Evolutionary conservation across 2,797 vertebrate genomes (phyloP), one percentile per base, ranked within the genome.

Genomic region (Leptatherina wallacei): DNA sequence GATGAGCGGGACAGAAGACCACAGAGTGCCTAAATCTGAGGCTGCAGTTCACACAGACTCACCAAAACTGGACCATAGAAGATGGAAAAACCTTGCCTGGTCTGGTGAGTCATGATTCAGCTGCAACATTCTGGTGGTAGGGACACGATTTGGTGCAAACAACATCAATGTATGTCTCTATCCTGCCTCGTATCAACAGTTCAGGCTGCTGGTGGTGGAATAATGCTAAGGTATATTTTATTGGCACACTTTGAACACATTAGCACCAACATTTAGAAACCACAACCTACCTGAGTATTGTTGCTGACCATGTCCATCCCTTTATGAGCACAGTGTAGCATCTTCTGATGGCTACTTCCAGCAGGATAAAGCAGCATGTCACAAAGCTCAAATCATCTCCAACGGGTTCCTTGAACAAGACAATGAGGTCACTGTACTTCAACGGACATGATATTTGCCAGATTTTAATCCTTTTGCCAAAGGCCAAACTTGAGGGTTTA

Each of bases 321-420:
- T 40, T 40, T 5, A 3, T 4, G 38, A 14, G 3, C 13, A 14
- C 44, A 9, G 18, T 9, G 8, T 47, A n/a, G 18, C 55, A 73
- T 80, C 77, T 74, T 82, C 81, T 81, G 64, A 85, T 89, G 71
- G 78, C 69, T 81, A 71, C 82, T 83, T 83, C 73, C 70, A 90
- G 73, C 69, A 85, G 77, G 73, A 86, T 78, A 78, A 72, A 2
- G n/a, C 60, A 0, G 40, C 40, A 14, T 12, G 11, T 42, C 14
- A 42, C 14, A 42, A 42, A 42, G 14, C 13, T 14, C 38, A 40
- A 14, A 40, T 3, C 38, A 6, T 42, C 40, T 6, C 14, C 14
- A 18, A 3, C 40, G 18, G 40, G 3, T 40, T 13, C 14, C 38
- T 12, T 27, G 24, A 27, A 40, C 38, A 40, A 40, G 30, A 30